These are phyloP conservation scores for Trimorus sp. DNA, from an alignment of 2,888 invertebrate genomes.

Conservation along the genomic window DNA sequence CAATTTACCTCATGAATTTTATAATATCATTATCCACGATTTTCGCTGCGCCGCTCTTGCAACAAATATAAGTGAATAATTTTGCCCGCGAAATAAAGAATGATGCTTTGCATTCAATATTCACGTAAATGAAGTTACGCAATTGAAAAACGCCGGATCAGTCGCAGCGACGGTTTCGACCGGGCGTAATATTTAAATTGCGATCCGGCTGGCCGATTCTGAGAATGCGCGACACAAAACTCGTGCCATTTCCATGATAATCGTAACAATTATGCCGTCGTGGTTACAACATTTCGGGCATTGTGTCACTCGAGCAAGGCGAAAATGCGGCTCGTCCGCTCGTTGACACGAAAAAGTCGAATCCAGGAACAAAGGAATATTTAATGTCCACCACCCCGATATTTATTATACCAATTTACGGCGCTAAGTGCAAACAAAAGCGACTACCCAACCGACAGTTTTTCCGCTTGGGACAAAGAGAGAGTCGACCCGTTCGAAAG, in stretches of 20 bases:
- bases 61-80: background rate
- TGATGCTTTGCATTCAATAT: background rate
- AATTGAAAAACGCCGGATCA: no score
- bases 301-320: constrained; percentile 11
- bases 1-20: constrained; percentile 26
- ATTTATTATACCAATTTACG: constrained; percentile 55
- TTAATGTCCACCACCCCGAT: constrained; percentile 33
- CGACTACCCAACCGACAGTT: constrained; percentile 41
- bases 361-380: constrained; percentile 43
- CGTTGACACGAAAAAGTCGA: constrained; percentile 22
- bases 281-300: constrained; percentile 31
- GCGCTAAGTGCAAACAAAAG: constrained; percentile 40
- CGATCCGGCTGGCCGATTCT: no score
- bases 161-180: no score
- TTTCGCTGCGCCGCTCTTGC: constrained; percentile 9
- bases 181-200: no score
- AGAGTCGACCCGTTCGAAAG: constrained; percentile 42
- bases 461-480: constrained; percentile 30
- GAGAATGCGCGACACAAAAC: no score
- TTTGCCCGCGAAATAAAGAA: background rate
- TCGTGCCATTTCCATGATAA: constrained; percentile 38
- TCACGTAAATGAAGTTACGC: background rate
- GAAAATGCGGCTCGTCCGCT: constrained; percentile 1
- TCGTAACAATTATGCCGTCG: constrained; percentile 11
- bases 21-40: constrained; percentile 27